Evolutionary conservation across 2,797 vertebrate species (phyloP), one percentile per base, ranked within the genome.

Genomic region (Pseudochromis fuscus): DNA sequence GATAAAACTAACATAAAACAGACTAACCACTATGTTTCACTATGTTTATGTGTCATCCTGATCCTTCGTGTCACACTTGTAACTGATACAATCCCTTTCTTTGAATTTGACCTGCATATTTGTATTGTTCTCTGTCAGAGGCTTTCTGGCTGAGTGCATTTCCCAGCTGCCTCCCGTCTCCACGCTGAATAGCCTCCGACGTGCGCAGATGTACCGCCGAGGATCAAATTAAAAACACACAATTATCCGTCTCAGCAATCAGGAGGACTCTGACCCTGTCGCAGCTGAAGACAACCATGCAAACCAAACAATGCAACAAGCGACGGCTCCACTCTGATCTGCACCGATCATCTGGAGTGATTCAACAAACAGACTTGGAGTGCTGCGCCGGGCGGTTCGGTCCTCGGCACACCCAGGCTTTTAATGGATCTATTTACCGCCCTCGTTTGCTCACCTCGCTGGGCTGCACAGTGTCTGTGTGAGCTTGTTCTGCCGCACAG

Each of bases 181-280:
- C 31, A 6, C 44, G n/a, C 37, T 18, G 40, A 67, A 46, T 56
- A 62, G 70, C 48, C 59, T 80, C 68, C 42, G 50, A 73, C 71
- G 56, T 25, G 45, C n/a, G 12, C 49, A 52, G 63, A 67, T 21
- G 38, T 16, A 55, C 49, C 48, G 1, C 72, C 16, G 56, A 81
- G 69, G 69, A 91, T 89, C 71, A 82, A 82, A 90, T 89, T 89
- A 88, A 91, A 90, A 86, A 46, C 64, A 67, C 50, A 53, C 76
- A 81, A 82, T 91, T 84, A 88, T 75, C 50, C 66, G 18, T 83
- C 63, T 74, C 46, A 77, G 62, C 21, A 27, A 78, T 77, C 70
- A 57, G 53, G 27, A n/a, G 68, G 79, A 85, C 83, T 62, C 61
- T 78, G 83, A 88, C 84, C 67, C 68, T 1, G 7, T 85, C 85